These are phyloP conservation scores for Sander lucioperca DNA, from an alignment of 2,113 vertebrate species.

Conservation along the genomic window DNA sequence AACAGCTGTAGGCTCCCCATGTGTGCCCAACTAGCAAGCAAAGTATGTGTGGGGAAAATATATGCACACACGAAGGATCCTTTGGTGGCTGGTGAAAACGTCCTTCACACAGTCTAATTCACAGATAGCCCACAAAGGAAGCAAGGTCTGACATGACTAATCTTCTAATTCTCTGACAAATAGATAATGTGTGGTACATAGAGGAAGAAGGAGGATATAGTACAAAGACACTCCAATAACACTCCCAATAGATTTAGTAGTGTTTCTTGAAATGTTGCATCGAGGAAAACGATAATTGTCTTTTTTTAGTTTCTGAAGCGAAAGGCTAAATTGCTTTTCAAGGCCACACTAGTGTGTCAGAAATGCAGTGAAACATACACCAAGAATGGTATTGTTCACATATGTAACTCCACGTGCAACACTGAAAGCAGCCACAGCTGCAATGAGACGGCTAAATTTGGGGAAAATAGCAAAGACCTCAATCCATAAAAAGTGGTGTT, in stretches of 20 bases:
- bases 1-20: conserved; percentile 68
- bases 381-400: conserved; percentile 12
- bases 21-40: conserved; percentile 47
- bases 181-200: conserved; percentile 56
- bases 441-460: conserved; percentile 28
- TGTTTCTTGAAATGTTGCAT: conserved; percentile 26
- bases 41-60: conserved; percentile 63
- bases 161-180: conserved; percentile 79
- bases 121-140: conserved; percentile 69
- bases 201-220: conserved; percentile 14
- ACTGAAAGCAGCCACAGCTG: conserved; percentile 8
- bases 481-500: conserved; percentile 54
- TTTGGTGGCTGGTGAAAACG: conserved; percentile 58
- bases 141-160: conserved; percentile 69
- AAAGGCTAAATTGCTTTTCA: conserved; percentile 41
- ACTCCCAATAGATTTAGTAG: conserved; percentile 13
- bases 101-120: conserved; percentile 72
- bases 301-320: conserved; percentile 23
- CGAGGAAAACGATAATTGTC: conserved; percentile 45
- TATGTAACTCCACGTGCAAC: background rate
- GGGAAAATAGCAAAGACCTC: conserved; percentile 44
- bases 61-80: conserved; percentile 61
- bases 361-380: conserved; percentile 29
- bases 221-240: conserved; percentile 51
- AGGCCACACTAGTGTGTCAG: conserved; percentile 29